Percentiles rank a stretch among this genome's conserved stretches.
These are phyloP conservation scores for Anser cygnoides DNA, from an alignment of 2,113 vertebrate species.

Conservation along the genomic window DNA sequence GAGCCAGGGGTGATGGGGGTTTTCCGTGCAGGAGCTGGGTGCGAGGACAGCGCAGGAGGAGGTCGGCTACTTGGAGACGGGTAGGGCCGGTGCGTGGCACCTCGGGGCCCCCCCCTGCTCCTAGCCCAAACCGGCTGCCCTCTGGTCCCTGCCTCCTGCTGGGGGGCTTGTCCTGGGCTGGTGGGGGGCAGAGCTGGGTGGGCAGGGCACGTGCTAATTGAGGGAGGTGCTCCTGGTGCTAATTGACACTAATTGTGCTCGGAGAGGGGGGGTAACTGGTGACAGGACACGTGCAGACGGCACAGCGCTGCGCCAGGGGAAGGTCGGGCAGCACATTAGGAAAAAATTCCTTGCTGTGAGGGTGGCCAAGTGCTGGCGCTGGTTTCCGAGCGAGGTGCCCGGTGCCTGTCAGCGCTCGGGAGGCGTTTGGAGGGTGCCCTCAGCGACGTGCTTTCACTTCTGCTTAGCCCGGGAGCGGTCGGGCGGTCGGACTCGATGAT, in stretches of 20 bases:
- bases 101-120: rapidly evolving
- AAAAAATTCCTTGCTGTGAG: too few species aligned
- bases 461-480: background rate
- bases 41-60: background rate
- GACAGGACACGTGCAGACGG: background rate
- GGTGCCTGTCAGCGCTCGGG: background rate
- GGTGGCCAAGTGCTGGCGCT: too few species aligned
- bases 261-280: background rate
- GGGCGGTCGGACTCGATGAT: background rate
- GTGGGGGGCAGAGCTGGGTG: background rate
- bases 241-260: background rate
- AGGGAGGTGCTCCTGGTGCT: background rate
- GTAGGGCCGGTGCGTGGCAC: background rate
- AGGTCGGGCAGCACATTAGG: background rate
- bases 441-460: background rate
- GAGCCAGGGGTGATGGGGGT: background rate
- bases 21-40: background rate
- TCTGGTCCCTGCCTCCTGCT: too few species aligned
- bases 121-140: rapidly evolving
- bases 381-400: background rate
- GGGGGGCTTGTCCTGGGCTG: too few species aligned
- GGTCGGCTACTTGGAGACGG: background rate
- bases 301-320: background rate
- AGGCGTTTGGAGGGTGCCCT: background rate
- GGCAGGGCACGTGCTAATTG: background rate